phyloP scores from a whole-genome alignment of 2,888 invertebrate species.

The Syrphus vitripennis region DNA sequence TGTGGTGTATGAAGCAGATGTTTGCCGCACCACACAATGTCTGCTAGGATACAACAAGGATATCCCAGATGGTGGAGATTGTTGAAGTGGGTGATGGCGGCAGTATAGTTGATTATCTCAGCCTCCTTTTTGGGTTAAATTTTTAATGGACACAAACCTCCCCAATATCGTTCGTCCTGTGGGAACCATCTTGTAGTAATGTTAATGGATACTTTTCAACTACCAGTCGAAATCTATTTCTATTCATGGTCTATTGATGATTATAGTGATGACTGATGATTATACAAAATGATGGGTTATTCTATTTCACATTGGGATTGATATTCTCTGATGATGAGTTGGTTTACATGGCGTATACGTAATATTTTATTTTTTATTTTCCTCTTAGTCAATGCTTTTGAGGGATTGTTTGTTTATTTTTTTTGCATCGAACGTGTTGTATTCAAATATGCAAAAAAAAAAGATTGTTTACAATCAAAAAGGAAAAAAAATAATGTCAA shows the following conservation, averaged over 20 bases:
- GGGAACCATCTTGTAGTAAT: conserved; percentile 52
- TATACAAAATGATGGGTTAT: conserved; percentile 40
- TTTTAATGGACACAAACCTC: conserved; percentile 60
- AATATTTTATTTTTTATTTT: conserved; percentile 10
- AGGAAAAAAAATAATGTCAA: conserved; percentile 34
- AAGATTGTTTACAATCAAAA: conserved; percentile 46
- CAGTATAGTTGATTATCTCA: background rate
- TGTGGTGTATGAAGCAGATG: background rate
- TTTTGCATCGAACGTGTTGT: conserved; percentile 13
- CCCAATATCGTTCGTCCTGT: conserved; percentile 6
- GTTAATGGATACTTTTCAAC: conserved; percentile 58
- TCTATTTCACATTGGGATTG: background rate
- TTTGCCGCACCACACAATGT: conserved; percentile 23
- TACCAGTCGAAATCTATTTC: conserved; percentile 11
- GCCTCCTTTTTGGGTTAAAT: conserved; percentile 34
- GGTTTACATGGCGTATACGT: conserved; percentile 42
- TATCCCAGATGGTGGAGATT: conserved; percentile 18
- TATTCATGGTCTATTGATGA: conserved; percentile 35
- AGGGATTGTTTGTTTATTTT: background rate
- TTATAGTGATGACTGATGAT: conserved; percentile 46
- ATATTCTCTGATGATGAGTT: too few species aligned
- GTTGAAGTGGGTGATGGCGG: background rate
- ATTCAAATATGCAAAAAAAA: conserved; percentile 45
- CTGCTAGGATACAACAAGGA: conserved; percentile 21
- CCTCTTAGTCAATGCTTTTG: background rate